phyloP scores from a whole-genome alignment of 2,888 invertebrate genomes.

The Lydus trimaculatus region DNA sequence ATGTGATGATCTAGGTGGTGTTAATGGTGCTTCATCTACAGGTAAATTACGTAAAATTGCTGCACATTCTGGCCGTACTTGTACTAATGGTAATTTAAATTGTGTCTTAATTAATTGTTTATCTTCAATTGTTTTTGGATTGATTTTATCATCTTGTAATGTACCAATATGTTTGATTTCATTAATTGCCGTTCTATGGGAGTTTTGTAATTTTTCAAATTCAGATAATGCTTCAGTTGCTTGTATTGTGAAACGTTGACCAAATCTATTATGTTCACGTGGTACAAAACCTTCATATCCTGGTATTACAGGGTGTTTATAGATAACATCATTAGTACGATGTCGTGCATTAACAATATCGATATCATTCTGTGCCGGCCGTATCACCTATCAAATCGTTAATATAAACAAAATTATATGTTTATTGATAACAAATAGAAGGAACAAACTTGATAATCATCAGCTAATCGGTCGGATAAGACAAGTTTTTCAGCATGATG shows the following conservation, averaged over 20 bases:
- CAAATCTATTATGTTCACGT: slow-evolving; percentile 70
- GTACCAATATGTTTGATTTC: slow-evolving; percentile 67
- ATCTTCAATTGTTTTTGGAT: slow-evolving; percentile 69
- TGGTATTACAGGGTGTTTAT: slow-evolving; percentile 76
- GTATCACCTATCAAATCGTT: slow-evolving; percentile 62
- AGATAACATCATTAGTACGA: slow-evolving; percentile 72
- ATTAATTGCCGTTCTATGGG: slow-evolving; percentile 66
- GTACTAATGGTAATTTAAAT: slow-evolving; percentile 73
- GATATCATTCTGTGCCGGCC: slow-evolving; percentile 72
- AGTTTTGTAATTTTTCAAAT: slow-evolving; percentile 70
- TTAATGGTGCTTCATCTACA: slow-evolving; percentile 67
- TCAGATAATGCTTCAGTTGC: slow-evolving; percentile 77
- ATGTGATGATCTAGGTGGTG: slow-evolving; percentile 66
- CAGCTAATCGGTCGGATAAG: slow-evolving; percentile 68
- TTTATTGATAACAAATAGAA: background rate
- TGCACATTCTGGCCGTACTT: slow-evolving; percentile 73
- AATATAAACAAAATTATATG: background rate
- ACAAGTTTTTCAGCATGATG: slow-evolving; percentile 76
- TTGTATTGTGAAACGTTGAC: slow-evolving; percentile 75
- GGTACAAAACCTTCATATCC: slow-evolving; percentile 80
- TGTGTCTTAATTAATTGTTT: slow-evolving; percentile 73
- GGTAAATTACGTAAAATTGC: slow-evolving; percentile 69
- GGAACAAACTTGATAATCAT: slow-evolving; percentile 67
- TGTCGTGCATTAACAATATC: slow-evolving; percentile 71
- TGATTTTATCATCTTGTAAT: slow-evolving; percentile 69